Conservation (phyloP, 1,140 invertebrate species). For the Wasmannia auropunctata region DNA sequence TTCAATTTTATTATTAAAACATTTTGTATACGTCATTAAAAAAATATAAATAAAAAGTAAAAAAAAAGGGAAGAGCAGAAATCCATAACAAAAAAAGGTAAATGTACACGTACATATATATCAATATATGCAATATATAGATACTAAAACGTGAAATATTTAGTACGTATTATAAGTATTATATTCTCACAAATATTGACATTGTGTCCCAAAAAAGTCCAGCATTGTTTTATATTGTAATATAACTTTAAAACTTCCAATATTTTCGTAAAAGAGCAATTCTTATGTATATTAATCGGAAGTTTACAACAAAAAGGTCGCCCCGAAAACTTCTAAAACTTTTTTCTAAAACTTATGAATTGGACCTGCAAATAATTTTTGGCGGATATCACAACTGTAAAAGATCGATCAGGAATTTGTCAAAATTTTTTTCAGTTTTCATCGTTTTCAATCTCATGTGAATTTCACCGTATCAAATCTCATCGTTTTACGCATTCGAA, state of each 20-base stretch:
- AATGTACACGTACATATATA: too few relatives aligned
- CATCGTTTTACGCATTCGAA: not conserved
- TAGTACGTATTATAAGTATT: not conserved
- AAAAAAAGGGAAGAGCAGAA: not conserved
- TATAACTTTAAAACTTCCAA: constrained; percentile 1
- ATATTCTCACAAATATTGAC: not conserved
- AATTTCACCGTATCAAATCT: constrained; percentile 9
- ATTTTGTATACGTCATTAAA: not conserved
- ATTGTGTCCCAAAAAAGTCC: not conserved
- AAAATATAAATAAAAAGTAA: not conserved
- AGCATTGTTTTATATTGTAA: not conserved
- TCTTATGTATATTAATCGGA: not conserved
- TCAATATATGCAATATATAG: not conserved
- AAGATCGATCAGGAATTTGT: constrained; percentile 6
- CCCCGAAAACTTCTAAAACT: not conserved
- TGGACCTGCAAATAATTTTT: not conserved
- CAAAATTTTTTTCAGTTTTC: constrained; percentile 18
- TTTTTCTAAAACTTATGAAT: not conserved
- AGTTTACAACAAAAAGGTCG: not conserved
- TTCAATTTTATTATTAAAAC: not conserved
- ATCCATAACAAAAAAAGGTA: not conserved
- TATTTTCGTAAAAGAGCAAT: not conserved
- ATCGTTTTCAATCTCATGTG: not conserved
- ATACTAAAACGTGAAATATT: not conserved
- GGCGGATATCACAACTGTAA: not conserved